A percentile compares a stretch with the other conserved stretches of the same genome.
These are phyloP conservation scores for Eupithecia vulgata DNA, from an alignment of 2,888 invertebrate genomes.

Conservation along the genomic window DNA sequence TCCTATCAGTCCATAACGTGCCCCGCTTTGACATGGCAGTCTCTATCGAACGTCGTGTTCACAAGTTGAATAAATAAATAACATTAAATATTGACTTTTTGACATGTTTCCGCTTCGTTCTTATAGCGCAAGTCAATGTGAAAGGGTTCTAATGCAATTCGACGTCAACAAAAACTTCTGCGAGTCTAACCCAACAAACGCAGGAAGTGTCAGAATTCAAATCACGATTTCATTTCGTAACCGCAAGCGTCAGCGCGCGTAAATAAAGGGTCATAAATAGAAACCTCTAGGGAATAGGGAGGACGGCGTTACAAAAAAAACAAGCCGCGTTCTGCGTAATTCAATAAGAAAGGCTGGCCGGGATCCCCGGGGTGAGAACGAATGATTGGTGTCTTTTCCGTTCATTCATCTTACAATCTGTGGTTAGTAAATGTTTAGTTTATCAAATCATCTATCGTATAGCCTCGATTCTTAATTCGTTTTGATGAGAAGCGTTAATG, in stretches of 20 bases:
- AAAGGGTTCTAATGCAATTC: neutral
- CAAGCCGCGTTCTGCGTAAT: slow-evolving; percentile 63
- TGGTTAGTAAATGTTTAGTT: neutral
- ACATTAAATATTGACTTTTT: neutral
- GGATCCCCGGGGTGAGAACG: slow-evolving; percentile 4
- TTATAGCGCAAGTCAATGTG: neutral
- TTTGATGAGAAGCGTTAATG: neutral
- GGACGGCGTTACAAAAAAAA: slow-evolving; percentile 54
- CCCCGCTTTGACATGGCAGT: too few species aligned
- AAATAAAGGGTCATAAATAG: slow-evolving; percentile 59
- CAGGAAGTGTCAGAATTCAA: slow-evolving; percentile 26
- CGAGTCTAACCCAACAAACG: neutral
- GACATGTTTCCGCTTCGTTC: neutral
- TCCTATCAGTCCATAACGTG: too few species aligned
- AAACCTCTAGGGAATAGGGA: slow-evolving; percentile 43
- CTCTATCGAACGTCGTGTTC: too few species aligned
- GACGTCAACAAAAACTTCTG: neutral
- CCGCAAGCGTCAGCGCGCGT: slow-evolving; percentile 46
- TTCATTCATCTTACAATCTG: slow-evolving; percentile 1
- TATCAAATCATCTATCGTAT: neutral
- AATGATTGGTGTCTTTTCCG: slow-evolving; percentile 8
- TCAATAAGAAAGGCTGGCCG: slow-evolving; percentile 69
- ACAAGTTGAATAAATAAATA: too few species aligned
- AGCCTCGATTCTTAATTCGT: neutral
- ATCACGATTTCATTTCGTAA: slow-evolving; percentile 38